Base-by-base conservation (phyloP, 2,888 invertebrate species). In the Tinea trinotella region DNA sequence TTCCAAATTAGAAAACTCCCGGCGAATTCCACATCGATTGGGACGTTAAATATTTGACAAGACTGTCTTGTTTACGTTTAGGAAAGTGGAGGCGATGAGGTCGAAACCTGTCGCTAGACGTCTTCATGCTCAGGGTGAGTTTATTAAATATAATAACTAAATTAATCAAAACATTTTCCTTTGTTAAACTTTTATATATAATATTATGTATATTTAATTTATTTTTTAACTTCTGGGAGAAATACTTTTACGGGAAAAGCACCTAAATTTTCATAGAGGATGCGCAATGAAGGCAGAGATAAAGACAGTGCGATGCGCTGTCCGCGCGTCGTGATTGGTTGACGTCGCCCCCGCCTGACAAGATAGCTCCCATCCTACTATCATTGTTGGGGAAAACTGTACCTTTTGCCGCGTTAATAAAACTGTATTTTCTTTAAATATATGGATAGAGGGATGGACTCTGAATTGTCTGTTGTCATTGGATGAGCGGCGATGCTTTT, bases 31-130 rank as follows among this genome's bases (percentile, higher is more conserved):
- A 15, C 22, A 22, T 13, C 19, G 22, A 12, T 10, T 12, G 24
- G 24, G 24, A 52, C 4, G 52, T 52, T 52, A 52, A 10, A 52
- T 52, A 30, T 30, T 30, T 30, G 30, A 30, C 3, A 7, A 30
- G 30, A 30, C 30, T 30, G 30, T 20, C 12, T 19, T 15, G 15
- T 18, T 44, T 18, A 48, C 19, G 10, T 19, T 19, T 24, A 10
- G 22, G 15, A 22, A 17, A 19, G 49, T 49, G 30, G 52, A 52
- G 13, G 15, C 35, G 81, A 91, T 91, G 91, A 89, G 91, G 87
- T 90, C 89, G 63, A 91, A 91, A 78, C 90, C 91, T 68, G 90
- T 91, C 64, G 91, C 91, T 65, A 88, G 91, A 78, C 89, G 89
- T 76, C 87, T 91, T 62, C 88, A 90, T 70, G 87, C 90, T 74